These are phyloP conservation scores for Tragelaphus eurycerus DNA, from an alignment of 2,797 vertebrate species.

Conservation along the genomic window DNA sequence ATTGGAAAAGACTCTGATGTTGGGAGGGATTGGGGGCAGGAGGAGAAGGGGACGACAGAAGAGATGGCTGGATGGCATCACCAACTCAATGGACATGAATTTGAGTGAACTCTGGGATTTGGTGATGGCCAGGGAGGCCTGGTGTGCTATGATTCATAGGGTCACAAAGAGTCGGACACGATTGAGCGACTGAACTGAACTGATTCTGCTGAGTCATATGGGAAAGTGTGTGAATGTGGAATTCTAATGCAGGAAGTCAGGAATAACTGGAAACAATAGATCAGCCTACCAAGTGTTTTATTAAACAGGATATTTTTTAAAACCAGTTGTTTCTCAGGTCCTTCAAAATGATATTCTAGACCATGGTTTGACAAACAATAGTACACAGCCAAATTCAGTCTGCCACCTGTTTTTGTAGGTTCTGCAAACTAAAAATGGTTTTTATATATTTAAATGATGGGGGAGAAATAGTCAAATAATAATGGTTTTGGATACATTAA, in stretches of 20 bases:
- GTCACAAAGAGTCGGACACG: too few relatives aligned
- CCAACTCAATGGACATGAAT: too few relatives aligned
- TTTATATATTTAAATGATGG: background rate
- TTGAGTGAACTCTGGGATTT: too few relatives aligned
- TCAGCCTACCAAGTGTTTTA: background rate
- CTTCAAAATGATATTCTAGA: background rate
- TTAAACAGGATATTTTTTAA: background rate
- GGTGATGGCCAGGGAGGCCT: too few relatives aligned
- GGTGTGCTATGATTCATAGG: too few relatives aligned
- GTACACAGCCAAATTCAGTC: background rate
- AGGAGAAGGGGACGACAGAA: too few relatives aligned
- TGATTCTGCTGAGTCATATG: background rate
- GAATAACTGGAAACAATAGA: background rate
- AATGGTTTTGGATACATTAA: background rate
- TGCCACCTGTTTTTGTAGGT: background rate
- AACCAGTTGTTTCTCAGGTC: background rate
- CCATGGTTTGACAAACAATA: background rate
- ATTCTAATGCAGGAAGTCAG: background rate
- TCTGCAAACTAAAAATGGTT: background rate
- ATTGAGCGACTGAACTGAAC: background rate
- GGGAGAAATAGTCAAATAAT: background rate
- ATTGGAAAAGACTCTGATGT: too few relatives aligned
- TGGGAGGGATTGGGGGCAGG: too few relatives aligned
- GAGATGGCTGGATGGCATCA: too few relatives aligned
- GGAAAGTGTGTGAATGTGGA: background rate